phyloP scores from a whole-genome alignment of 2,888 invertebrate genomes.

The Pilophorus perplexus region DNA sequence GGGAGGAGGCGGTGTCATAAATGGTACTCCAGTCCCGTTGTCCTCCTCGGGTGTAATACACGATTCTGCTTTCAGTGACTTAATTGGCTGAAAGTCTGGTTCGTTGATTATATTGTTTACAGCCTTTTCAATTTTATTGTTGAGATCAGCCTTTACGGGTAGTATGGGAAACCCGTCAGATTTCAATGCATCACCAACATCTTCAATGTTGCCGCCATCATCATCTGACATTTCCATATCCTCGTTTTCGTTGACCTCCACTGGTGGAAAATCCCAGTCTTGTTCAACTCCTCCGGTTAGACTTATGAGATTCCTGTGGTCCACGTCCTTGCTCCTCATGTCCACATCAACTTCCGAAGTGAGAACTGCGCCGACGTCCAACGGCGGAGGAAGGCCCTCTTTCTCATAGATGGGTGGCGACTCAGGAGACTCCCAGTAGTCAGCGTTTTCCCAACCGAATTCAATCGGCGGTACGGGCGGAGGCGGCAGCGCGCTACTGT shows the following conservation, averaged over 20 bases:
- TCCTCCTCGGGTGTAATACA: too few relatives aligned
- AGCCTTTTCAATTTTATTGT: too few relatives aligned
- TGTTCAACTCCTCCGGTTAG: constrained; percentile 60
- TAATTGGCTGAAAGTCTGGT: too few relatives aligned
- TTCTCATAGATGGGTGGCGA: constrained; percentile 48
- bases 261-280: constrained; percentile 35
- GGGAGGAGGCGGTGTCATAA: too few relatives aligned
- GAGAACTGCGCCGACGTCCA: constrained; percentile 1
- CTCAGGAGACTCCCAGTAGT: constrained; percentile 46
- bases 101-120: too few relatives aligned
- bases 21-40: too few relatives aligned
- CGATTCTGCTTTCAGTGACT: too few relatives aligned
- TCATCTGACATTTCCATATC: constrained; percentile 88
- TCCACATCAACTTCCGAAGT: constrained; percentile 32
- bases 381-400: constrained; percentile 40
- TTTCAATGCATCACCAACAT: constrained; percentile 14
- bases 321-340: constrained; percentile 46
- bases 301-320: constrained; percentile 71
- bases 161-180: not conserved
- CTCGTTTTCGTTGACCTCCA: constrained; percentile 68
- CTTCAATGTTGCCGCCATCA: constrained; percentile 53
- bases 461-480: constrained; percentile 48
- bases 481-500: constrained; percentile 51
- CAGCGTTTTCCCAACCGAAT: constrained; percentile 39
- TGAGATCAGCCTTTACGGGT: too few relatives aligned